phyloP scores from a whole-genome alignment of 2,888 invertebrate genomes.

The Sarcophaga rosellei region DNA sequence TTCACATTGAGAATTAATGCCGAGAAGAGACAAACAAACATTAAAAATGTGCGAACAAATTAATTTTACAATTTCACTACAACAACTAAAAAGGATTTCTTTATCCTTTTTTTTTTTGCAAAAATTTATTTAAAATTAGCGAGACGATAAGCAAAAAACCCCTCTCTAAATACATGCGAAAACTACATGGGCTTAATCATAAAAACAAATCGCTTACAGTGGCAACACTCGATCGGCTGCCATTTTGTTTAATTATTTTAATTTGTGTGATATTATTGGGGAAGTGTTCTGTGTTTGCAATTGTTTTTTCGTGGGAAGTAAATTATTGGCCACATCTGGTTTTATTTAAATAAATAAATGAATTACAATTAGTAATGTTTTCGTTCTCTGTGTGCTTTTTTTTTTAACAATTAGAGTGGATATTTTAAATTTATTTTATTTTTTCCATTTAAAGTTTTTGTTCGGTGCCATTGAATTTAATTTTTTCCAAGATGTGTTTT shows the following conservation, averaged over 20 bases:
- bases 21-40: neutral
- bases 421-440: neutral
- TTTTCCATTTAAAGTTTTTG: neutral
- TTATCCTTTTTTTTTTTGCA: no score
- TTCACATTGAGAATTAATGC: slow-evolving; percentile 29
- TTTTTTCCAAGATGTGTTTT: no score
- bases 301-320: neutral
- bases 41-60: slow-evolving; percentile 25
- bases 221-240: no score
- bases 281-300: neutral
- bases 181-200: slow-evolving; percentile 6
- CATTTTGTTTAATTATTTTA: no score
- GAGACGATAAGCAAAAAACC: neutral
- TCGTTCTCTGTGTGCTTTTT: no score
- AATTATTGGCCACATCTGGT: slow-evolving; percentile 2
- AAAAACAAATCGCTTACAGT: neutral
- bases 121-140: neutral
- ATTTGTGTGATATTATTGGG: neutral
- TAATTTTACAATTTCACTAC: slow-evolving; percentile 4
- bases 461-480: neutral
- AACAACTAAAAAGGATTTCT: neutral
- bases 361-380: slow-evolving; percentile 1
- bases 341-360: slow-evolving; percentile 2
- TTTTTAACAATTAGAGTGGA: neutral
- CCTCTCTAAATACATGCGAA: no score